Evolutionary conservation across 2,888 invertebrate genomes (phyloP).

Genomic region (Augochlorella aurata): DNA sequence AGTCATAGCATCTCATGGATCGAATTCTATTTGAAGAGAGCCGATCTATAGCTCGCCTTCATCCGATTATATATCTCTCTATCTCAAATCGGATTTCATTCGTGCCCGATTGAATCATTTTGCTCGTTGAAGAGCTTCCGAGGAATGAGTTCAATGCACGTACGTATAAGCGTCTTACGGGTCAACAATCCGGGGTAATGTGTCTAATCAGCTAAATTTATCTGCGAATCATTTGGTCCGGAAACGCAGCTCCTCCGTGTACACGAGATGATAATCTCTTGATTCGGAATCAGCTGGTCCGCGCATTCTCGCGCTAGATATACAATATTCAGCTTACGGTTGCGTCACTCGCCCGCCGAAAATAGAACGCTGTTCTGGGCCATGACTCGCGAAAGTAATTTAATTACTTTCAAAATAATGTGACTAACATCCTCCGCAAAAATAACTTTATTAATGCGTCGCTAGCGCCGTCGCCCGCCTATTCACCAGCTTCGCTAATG

Average conservation of each 20-base stretch:
- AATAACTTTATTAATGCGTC: conserved; percentile 13
- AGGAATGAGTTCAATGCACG: conserved; percentile 57
- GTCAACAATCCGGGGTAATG: conserved; percentile 65
- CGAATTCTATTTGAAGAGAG: background rate
- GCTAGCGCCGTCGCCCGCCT: background rate
- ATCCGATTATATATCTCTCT: conserved; percentile 1
- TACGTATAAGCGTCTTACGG: conserved; percentile 41
- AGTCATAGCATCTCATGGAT: background rate
- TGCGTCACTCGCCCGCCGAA: conserved; percentile 13
- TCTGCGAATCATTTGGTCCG: conserved; percentile 62
- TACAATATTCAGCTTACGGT: conserved; percentile 7
- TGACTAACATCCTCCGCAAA: background rate
- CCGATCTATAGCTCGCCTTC: background rate
- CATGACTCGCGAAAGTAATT: conserved; percentile 18
- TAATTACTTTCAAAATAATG: conserved; percentile 25
- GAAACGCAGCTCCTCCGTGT: conserved; percentile 48
- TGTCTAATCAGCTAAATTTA: conserved; percentile 67
- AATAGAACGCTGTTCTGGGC: conserved; percentile 15
- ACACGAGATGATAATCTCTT: conserved; percentile 58
- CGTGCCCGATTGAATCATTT: conserved; percentile 12
- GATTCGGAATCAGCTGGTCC: conserved; percentile 56
- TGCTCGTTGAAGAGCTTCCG: conserved; percentile 42
- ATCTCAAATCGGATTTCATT: background rate
- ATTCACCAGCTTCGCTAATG: background rate
- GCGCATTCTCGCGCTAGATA: conserved; percentile 18